A percentile compares a stretch with the other conserved stretches of the same genome.
Evolutionary conservation across 2,113 vertebrate genomes (phyloP).

Genomic region (Gorsachius goisagi): DNA sequence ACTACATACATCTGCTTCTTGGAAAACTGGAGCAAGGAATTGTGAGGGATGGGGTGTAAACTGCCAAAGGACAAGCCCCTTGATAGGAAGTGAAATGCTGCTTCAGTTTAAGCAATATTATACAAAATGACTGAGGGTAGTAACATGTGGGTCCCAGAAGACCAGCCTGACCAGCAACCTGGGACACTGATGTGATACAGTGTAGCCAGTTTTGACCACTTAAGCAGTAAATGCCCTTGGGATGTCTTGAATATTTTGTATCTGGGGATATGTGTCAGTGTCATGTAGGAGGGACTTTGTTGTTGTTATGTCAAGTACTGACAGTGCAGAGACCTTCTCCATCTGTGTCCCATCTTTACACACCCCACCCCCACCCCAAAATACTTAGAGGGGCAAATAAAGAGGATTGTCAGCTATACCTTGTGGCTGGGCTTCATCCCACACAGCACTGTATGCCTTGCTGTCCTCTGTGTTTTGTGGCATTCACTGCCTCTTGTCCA

Average conservation of each 20-base stretch:
- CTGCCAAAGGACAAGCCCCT: neutral
- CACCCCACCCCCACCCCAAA: rapidly evolving
- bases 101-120: neutral
- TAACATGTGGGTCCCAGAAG: neutral
- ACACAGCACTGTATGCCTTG: rapidly evolving
- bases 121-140: neutral
- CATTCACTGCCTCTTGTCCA: neutral
- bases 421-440: neutral
- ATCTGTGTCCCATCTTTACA: neutral
- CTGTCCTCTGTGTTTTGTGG: neutral
- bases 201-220: neutral
- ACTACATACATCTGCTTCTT: neutral
- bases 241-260: neutral
- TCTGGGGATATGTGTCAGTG: neutral
- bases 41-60: neutral
- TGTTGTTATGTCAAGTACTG: neutral
- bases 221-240: neutral
- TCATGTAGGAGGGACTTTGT: neutral
- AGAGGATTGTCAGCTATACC: neutral
- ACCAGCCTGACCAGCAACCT: neutral
- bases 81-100: neutral
- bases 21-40: neutral
- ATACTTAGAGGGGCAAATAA: neutral
- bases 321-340: neutral
- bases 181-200: neutral